These are phyloP conservation scores for Asobara japonica DNA, from an alignment of 1,140 invertebrate species.

Conservation along the genomic window DNA sequence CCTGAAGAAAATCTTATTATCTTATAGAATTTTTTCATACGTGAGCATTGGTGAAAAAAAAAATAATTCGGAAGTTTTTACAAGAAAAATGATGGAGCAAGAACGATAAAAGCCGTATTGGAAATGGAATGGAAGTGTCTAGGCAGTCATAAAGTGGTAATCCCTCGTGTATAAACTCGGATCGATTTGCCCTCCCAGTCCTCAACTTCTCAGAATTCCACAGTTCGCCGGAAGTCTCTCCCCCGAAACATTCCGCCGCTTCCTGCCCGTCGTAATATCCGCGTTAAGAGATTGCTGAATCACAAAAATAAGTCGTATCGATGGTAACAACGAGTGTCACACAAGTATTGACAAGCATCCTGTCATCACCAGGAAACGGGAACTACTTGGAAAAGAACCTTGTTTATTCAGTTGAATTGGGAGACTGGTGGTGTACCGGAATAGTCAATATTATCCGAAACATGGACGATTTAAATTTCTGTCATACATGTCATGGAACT, in stretches of 20 bases:
- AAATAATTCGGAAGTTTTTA: too few species aligned
- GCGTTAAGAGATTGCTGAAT: not conserved
- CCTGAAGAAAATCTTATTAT: too few species aligned
- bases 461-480: too few species aligned
- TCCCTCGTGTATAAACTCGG: not conserved
- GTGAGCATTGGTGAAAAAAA: too few species aligned
- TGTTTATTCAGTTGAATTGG: not conserved
- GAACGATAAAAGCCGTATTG: not conserved
- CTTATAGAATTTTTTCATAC: not conserved
- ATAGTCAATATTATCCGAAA: too few species aligned
- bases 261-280: not conserved
- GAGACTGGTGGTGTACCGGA: too few species aligned
- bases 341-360: not conserved
- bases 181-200: not conserved
- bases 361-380: not conserved
- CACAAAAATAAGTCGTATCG: not conserved
- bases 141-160: slow-evolving; percentile 23
- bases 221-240: not conserved
- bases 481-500: too few species aligned
- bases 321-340: not conserved
- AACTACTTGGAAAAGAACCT: not conserved
- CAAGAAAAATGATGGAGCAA: not conserved
- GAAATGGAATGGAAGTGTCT: not conserved
- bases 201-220: not conserved
- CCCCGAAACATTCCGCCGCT: not conserved